Base-by-base conservation (phyloP, 2,888 invertebrate genomes). In the Leucania comma region DNA sequence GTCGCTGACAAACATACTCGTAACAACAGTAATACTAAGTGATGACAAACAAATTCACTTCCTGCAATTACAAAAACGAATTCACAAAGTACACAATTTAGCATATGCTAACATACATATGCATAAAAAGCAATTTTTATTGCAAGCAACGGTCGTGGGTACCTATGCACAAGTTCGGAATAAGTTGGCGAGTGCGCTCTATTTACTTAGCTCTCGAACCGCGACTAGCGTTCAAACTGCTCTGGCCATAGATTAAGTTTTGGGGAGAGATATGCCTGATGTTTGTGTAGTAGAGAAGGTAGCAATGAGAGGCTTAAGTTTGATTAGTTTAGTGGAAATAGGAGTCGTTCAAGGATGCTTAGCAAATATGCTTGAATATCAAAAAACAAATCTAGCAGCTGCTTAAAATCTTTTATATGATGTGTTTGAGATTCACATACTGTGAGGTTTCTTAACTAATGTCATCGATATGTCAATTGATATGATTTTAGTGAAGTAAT, bases 171-270 rank as follows among this genome's bases (percentile, higher is more conserved):
- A 89, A 93, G 86, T 90, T 92, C 84, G 85, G 88, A 93, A 93
- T 93, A 92, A 92, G 92, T 93, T 91, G 80, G 86, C 86, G 81
- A 90, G 87, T 90, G 84, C 86, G 84, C 87, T 89, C 87, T 94
- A 92, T 94, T 94, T 94, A 90, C 91, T 90, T 89, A 91, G 88
- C 91, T 89, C 92, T 94, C 89, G 90, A 93, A 92, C 90, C 87
- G 78, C 90, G 88, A 88, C 87, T 87, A 85, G 82, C 82, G 86
- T 81, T 86, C 86, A 78, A 87, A 87, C 88, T 88, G 82, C 80
- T 76, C 78, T 69, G 59, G 42, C 54, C 87, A 88, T 79, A 90
- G 89, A 90, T 76, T 87, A 88, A 81, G 68, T 80, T 74, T 76
- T 61, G 56, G 46, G 46, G 32, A 46, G 54, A 81, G 78, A 77